phyloP scores from a whole-genome alignment of 1,140 invertebrate species.

The Drosophila malerkotliana region DNA sequence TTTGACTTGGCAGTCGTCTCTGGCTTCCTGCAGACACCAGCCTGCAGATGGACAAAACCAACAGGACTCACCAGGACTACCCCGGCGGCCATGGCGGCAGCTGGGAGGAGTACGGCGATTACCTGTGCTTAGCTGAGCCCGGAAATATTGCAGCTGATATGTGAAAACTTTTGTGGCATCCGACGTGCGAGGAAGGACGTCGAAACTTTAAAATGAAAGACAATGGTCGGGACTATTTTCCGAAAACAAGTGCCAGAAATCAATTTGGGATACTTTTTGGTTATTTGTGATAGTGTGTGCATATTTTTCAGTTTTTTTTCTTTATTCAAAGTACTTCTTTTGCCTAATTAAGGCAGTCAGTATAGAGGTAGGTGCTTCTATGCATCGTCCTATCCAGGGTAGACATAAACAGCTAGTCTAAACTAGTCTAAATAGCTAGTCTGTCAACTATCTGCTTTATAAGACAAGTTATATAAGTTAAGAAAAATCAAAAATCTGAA shows the following conservation, averaged over 20 bases:
- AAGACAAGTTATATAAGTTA: no score
- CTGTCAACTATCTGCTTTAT: no score
- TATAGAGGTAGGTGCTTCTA: no score
- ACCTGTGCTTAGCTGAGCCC: slow-evolving; percentile 24
- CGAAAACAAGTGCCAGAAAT: not conserved
- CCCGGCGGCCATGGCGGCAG: not conserved
- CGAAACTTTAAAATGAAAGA: slow-evolving; percentile 4
- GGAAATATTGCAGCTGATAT: slow-evolving; percentile 31
- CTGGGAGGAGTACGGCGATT: slow-evolving; percentile 16
- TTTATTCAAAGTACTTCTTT: not conserved
- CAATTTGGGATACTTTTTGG: not conserved
- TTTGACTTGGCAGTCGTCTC: slow-evolving; percentile 48
- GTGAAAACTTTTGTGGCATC: slow-evolving; percentile 32
- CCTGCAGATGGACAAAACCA: slow-evolving; percentile 46
- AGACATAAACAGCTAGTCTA: no score
- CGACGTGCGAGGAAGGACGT: not conserved
- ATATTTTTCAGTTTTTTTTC: not conserved
- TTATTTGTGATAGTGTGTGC: not conserved
- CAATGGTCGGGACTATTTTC: not conserved
- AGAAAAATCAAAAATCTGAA: no score
- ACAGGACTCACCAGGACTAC: slow-evolving; percentile 18
- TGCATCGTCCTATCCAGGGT: no score
- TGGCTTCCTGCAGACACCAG: slow-evolving; percentile 49
- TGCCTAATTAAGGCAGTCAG: no score
- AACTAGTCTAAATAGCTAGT: no score